Evolutionary conservation across 2,888 invertebrate genomes (phyloP).

Genomic region (Melieria picta): DNA sequence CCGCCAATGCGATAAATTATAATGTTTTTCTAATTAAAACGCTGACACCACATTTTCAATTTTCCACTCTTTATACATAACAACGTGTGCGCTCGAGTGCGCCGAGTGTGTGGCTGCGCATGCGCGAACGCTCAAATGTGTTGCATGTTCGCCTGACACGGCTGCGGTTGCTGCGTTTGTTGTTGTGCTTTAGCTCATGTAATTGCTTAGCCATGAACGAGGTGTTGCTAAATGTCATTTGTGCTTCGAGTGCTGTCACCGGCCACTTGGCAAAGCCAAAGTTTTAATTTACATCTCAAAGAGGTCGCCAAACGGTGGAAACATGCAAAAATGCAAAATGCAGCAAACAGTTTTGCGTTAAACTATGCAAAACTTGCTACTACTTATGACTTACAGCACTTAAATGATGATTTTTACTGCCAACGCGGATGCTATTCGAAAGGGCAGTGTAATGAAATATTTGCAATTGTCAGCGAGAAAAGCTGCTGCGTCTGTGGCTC

Average conservation of each 20-base stretch:
- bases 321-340: too few relatives aligned
- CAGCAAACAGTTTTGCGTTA: too few relatives aligned
- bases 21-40: constrained; percentile 6
- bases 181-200: constrained; percentile 2
- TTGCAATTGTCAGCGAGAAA: too few relatives aligned
- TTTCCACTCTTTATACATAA: not conserved
- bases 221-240: constrained; percentile 22
- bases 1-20: not conserved
- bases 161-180: not conserved
- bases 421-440: too few relatives aligned
- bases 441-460: too few relatives aligned
- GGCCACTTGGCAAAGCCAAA: too few relatives aligned
- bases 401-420: too few relatives aligned
- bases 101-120: not conserved
- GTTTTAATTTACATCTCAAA: too few relatives aligned
- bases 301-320: too few relatives aligned
- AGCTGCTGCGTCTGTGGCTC: too few relatives aligned
- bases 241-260: constrained; percentile 15
- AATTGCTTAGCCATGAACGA: constrained; percentile 1
- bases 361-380: too few relatives aligned
- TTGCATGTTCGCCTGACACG: not conserved
- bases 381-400: too few relatives aligned
- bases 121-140: not conserved
- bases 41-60: not conserved
- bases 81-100: not conserved